Base-by-base conservation (phyloP, 2,113 vertebrate species). In the Centropus bengalensis region DNA sequence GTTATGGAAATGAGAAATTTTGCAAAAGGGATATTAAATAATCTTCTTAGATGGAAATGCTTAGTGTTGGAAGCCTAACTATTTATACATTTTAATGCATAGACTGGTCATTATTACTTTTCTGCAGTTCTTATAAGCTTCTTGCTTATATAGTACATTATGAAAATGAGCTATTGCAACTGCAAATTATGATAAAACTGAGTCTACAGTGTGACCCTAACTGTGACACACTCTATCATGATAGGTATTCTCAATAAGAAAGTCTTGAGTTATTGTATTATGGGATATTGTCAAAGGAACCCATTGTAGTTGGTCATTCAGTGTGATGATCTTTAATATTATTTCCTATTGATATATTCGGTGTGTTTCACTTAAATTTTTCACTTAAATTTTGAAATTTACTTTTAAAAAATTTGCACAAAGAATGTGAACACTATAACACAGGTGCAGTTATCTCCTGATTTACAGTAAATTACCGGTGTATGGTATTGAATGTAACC, bases 401-500 rank as follows among this genome's bases (percentile, higher is more conserved):
- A 94, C 49, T 97, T 97, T 95, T 96, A 96, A 98, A 97, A 97
- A 94, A 98, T 91, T 94, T 97, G 42, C 95, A 96, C 95, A 98
- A 98, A 97, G 89, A 85, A 97, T 96, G 86, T 88, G 98, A 97
- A 94, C 91, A 94, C 89, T 96, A 96, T 98, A 97, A 94, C 91
- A 94, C 95, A 97, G 97, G 95, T 97, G 96, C 92, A 95, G 95
- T 97, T 97, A 96, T 97, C 96, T 95, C 95, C 96, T 96, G 94
- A 98, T 98, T 98, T 97, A 96, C 83, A 97, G 96, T 96, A 98
- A 97, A 98, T 98, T 98, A 98, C 96, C 96, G 95, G 93, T 96
- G 88, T 93, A 40, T 97, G 97, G 96, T 97, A 97, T 89, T 94
- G 97, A 98, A 98, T 97, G 93, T 97, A 98, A 98, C 98, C 98